These are phyloP conservation scores for Protula sp. DNA, from an alignment of 2,888 invertebrate genomes.

Conservation along the genomic window DNA sequence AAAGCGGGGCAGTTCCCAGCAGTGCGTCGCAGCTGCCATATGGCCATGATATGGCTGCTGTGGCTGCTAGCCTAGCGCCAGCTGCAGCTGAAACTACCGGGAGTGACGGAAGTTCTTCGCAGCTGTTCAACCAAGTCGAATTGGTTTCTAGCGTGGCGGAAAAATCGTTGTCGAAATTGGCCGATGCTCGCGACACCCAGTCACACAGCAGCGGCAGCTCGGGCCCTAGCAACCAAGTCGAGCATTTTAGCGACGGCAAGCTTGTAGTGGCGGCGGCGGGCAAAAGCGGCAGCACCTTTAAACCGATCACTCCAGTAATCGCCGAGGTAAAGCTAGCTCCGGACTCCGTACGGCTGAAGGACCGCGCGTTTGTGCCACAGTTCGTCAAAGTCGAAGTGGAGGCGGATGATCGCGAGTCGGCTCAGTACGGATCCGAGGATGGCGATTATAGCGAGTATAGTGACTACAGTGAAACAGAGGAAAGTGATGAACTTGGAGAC, in stretches of 20 bases:
- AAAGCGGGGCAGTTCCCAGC: too few species aligned
- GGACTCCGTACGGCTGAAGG: not conserved
- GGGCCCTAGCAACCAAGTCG: not conserved
- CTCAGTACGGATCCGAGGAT: conserved; percentile 47
- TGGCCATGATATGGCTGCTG: not conserved
- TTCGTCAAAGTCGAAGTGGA: not conserved
- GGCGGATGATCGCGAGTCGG: conserved; percentile 9
- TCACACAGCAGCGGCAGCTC: not conserved
- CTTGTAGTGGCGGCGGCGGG: too few species aligned
- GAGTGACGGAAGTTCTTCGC: not conserved
- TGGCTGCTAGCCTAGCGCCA: not conserved
- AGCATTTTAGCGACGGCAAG: too few species aligned
- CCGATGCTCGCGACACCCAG: not conserved
- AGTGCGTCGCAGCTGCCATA: too few species aligned
- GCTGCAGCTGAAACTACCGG: not conserved
- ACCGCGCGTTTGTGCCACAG: not conserved
- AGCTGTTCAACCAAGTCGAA: not conserved
- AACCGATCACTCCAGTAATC: not conserved
- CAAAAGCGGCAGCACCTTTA: too few species aligned
- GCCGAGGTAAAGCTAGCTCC: not conserved
- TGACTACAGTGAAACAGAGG: not conserved
- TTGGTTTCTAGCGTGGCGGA: not conserved
- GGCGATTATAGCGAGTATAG: not conserved
- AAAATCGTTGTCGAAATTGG: not conserved
- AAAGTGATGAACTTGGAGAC: not conserved